A percentile compares a stretch with the other conserved stretches of the same genome.
These are phyloP conservation scores for Leuciscus waleckii DNA, from an alignment of 2,797 vertebrate species.

Conservation along the genomic window DNA sequence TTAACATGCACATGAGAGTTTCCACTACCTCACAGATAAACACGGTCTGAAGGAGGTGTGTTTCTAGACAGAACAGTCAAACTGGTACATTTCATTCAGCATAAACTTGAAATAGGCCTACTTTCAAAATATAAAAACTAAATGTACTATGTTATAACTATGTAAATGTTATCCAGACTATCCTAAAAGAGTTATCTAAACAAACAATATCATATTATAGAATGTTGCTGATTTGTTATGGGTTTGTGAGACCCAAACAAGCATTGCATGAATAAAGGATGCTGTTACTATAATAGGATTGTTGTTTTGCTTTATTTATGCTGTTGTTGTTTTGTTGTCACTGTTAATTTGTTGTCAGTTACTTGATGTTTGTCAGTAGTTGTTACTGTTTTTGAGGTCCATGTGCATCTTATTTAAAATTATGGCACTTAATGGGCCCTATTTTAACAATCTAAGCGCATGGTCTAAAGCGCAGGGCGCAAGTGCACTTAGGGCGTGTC, in stretches of 20 bases:
- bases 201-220: not conserved
- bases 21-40: constrained; percentile 50
- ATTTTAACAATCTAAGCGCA: too few relatives aligned
- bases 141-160: not conserved
- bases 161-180: not conserved
- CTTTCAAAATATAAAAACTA: not conserved
- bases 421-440: not conserved
- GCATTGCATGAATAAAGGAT: not conserved
- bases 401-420: not conserved
- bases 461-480: too few relatives aligned
- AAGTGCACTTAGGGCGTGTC: too few relatives aligned
- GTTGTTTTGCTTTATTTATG: constrained; percentile 16
- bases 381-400: not conserved
- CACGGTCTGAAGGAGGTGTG: constrained; percentile 38
- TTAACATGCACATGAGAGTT: constrained; percentile 57
- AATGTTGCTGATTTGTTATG: not conserved
- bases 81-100: not conserved
- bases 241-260: not conserved
- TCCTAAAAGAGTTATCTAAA: not conserved
- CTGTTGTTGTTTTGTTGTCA: not conserved
- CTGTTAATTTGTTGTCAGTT: not conserved
- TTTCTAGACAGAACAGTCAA: constrained; percentile 21
- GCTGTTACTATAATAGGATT: not conserved
- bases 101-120: not conserved
- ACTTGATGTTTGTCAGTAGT: not conserved